phyloP scores from a whole-genome alignment of 2,113 vertebrate genomes.

The Willisornis vidua region DNA sequence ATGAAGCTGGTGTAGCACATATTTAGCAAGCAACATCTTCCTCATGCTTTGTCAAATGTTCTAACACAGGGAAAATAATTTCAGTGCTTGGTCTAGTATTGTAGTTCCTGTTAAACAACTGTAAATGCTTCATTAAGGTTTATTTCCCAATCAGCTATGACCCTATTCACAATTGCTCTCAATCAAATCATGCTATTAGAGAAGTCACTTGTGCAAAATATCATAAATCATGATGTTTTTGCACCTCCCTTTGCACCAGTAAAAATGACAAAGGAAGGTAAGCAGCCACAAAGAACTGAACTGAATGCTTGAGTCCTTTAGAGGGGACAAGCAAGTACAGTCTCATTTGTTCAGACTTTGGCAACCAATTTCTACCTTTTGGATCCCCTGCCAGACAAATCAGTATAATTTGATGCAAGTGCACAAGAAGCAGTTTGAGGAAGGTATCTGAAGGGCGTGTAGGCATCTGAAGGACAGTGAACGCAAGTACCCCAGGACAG shows the following conservation, averaged over 20 bases:
- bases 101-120: background rate
- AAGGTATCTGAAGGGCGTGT: background rate
- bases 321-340: background rate
- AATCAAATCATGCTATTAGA: background rate
- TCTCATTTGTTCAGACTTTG: background rate
- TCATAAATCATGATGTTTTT: background rate
- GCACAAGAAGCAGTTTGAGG: background rate
- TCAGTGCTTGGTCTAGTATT: background rate
- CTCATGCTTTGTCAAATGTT: background rate
- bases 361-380: background rate
- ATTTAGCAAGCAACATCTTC: background rate
- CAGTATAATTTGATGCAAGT: background rate
- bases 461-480: background rate
- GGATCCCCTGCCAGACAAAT: background rate
- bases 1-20: background rate
- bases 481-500: accelerated
- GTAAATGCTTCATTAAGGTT: background rate
- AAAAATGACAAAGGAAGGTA: background rate
- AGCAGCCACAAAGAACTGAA: background rate
- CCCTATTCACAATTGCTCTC: background rate
- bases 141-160: background rate
- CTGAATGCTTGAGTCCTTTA: background rate
- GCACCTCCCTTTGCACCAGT: background rate
- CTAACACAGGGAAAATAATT: background rate
- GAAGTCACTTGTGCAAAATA: background rate